Evolutionary conservation across 2,888 invertebrate species (phyloP).

Genomic region (Biston betularia): DNA sequence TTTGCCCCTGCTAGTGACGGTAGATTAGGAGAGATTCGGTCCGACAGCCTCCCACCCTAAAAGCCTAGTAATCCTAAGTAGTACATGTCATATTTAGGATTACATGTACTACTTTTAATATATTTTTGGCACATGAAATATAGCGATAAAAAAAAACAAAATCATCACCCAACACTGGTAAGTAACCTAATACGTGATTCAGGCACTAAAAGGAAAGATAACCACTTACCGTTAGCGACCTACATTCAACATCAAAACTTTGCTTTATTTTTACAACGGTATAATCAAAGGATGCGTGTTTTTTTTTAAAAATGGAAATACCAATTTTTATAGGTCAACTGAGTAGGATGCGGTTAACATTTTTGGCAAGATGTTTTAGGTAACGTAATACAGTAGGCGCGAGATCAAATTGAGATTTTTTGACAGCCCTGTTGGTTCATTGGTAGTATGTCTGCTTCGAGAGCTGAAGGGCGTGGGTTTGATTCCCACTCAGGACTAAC

Average conservation of each 20-base stretch:
- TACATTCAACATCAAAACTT: constrained; percentile 18
- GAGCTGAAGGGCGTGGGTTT: no score
- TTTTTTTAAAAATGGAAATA: constrained; percentile 18
- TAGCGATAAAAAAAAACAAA: constrained; percentile 4
- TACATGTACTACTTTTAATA: no score
- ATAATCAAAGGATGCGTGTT: constrained; percentile 25
- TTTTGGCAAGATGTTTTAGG: constrained; percentile 11
- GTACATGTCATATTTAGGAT: no score
- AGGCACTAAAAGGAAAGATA: constrained; percentile 19
- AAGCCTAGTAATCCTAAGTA: no score
- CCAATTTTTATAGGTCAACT: constrained; percentile 26
- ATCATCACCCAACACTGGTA: constrained; percentile 18
- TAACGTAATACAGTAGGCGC: background rate
- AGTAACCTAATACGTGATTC: constrained; percentile 33
- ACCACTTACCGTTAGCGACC: constrained; percentile 8
- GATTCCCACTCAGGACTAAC: no score
- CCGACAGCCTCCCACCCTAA: no score
- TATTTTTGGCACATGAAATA: no score
- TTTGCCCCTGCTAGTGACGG: no score
- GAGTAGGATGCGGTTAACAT: constrained; percentile 17
- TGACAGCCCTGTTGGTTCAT: no score
- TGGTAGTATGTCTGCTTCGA: no score
- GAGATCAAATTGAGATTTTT: background rate
- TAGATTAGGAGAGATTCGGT: no score
- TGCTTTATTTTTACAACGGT: constrained; percentile 30